These are phyloP conservation scores for Empidonax traillii DNA, from an alignment of 2,113 vertebrate species.

Conservation along the genomic window DNA sequence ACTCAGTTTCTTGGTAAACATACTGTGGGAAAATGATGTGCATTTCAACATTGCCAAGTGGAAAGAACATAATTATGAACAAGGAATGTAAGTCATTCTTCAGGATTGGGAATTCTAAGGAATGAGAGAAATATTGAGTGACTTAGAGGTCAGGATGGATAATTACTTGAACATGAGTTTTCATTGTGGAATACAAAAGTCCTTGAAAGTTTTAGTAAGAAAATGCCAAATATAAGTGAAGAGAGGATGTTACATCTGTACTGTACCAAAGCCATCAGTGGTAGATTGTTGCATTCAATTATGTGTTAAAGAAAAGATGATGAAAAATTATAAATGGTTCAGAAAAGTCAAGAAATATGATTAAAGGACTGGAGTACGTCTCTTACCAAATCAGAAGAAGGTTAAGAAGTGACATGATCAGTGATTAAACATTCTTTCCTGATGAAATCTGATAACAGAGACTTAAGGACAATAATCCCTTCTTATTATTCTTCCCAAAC, in stretches of 20 bases:
- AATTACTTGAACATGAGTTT: constrained; percentile 48
- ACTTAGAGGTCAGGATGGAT: constrained; percentile 43
- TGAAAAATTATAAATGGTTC: background rate
- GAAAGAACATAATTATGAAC: background rate
- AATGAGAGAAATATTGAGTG: constrained; percentile 50
- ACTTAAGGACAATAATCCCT: background rate
- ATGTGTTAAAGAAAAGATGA: background rate
- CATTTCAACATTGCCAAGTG: background rate
- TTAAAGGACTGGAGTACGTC: background rate
- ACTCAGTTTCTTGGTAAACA: background rate
- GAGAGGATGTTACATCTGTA: background rate
- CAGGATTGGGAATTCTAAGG: constrained; percentile 40
- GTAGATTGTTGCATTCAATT: background rate
- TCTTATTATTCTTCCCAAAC: background rate
- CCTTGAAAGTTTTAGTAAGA: constrained; percentile 34
- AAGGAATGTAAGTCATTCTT: constrained; percentile 27
- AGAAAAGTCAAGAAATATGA: background rate
- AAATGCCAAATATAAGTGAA: background rate
- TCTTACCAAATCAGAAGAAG: background rate
- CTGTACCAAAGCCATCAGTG: background rate
- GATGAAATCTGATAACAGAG: constrained; percentile 1
- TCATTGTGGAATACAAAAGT: constrained; percentile 43
- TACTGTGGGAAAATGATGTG: background rate
- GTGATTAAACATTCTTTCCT: background rate
- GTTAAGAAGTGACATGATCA: background rate